Percentiles rank a stretch among this genome's conserved stretches.
Evolutionary conservation across 1,140 invertebrate genomes (phyloP).

Genomic region (Polypedilum pembai): DNA sequence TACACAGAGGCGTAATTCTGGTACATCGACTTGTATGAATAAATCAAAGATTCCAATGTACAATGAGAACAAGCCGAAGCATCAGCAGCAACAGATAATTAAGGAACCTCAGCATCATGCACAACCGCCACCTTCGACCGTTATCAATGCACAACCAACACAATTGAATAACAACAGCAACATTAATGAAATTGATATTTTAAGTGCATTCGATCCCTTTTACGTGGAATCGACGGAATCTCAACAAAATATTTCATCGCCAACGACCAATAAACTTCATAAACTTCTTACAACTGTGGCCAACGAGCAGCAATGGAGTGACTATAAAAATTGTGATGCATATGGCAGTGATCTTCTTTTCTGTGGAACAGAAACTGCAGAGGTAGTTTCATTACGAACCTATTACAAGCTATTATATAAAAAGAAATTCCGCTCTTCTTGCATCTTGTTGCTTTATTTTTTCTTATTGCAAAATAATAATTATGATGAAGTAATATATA

Average conservation of each 20-base stretch:
- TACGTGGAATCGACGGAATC: constrained; percentile 36
- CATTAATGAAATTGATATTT: constrained; percentile 30
- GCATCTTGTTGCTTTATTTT: too few relatives aligned
- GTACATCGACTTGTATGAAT: constrained; percentile 15
- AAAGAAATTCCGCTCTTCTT: too few relatives aligned
- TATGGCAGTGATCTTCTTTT: constrained; percentile 22
- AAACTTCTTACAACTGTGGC: background rate
- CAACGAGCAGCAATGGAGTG: constrained; percentile 21
- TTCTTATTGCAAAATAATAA: too few relatives aligned
- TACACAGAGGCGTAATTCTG: constrained; percentile 13
- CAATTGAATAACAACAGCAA: constrained; percentile 12
- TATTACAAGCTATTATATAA: too few relatives aligned
- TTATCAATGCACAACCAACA: background rate
- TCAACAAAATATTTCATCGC: background rate
- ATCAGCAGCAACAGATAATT: background rate
- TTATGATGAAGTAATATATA: too few relatives aligned
- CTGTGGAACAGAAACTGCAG: constrained; percentile 9
- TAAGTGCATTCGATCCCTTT: constrained; percentile 42
- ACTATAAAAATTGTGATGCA: constrained; percentile 9
- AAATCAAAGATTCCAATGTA: constrained; percentile 18
- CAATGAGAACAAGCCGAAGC: background rate
- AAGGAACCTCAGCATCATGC: background rate
- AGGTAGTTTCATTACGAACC: background rate
- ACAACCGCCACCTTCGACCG: background rate
- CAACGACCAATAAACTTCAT: constrained; percentile 23